Evolutionary conservation across 2,797 vertebrate species (phyloP).

Genomic region (Microctenopoma stevenorrisi): DNA sequence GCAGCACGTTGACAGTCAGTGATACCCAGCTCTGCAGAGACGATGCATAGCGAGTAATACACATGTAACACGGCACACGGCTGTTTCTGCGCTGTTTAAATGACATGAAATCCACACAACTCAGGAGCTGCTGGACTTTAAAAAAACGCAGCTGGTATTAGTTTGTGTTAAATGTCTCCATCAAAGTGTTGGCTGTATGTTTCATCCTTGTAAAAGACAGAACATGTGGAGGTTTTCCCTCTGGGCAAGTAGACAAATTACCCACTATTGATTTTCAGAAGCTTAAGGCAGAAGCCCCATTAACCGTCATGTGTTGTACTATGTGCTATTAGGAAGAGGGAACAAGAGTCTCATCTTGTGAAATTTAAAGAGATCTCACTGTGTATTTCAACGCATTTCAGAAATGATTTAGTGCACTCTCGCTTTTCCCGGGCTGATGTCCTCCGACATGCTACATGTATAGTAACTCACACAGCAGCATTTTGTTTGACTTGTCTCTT

Average conservation of each 20-base stretch:
- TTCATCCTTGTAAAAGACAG: not conserved
- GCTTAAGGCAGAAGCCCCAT: conserved; percentile 39
- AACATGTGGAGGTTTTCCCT: conserved; percentile 19
- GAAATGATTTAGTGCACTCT: conserved; percentile 16
- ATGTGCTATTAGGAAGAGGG: conserved; percentile 34
- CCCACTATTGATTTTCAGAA: conserved; percentile 57
- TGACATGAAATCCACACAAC: not conserved
- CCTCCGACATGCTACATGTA: conserved; percentile 3
- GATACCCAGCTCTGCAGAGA: not conserved
- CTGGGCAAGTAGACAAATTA: conserved; percentile 50
- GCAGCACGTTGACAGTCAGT: too few relatives aligned
- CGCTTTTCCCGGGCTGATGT: conserved; percentile 25
- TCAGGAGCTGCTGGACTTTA: not conserved
- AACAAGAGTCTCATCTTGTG: conserved; percentile 8
- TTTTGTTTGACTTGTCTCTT: conserved; percentile 6
- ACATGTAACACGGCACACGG: too few relatives aligned
- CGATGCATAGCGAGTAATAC: too few relatives aligned
- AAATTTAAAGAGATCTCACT: conserved; percentile 14
- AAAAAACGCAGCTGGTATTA: not conserved
- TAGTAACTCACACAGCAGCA: not conserved
- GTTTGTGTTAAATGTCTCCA: conserved; percentile 15
- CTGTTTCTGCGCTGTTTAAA: too few relatives aligned
- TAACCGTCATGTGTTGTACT: conserved; percentile 55
- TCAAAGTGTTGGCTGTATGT: conserved; percentile 28
- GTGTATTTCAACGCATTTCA: conserved; percentile 12